phyloP scores from a whole-genome alignment of 1,140 invertebrate species.

The Uloborus diversus region DNA sequence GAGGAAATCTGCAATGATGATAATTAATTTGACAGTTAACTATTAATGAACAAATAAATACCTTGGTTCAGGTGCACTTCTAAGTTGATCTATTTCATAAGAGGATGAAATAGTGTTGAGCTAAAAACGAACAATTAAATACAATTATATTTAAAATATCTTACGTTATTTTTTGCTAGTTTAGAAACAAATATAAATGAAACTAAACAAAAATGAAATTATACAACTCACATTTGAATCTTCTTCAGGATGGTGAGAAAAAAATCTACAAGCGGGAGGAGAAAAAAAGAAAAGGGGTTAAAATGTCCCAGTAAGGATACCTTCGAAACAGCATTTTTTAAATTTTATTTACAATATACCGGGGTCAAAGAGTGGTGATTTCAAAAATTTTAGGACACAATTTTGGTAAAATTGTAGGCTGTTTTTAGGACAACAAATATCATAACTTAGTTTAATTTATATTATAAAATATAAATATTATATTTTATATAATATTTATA shows the following conservation, averaged over 20 bases:
- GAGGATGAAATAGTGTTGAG: neutral
- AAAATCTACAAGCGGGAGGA: neutral
- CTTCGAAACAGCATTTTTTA: too few relatives aligned
- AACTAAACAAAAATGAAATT: neutral
- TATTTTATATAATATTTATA: too few relatives aligned
- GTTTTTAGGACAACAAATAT: too few relatives aligned
- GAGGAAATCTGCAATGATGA: neutral
- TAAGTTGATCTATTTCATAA: neutral
- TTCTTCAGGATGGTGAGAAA: neutral
- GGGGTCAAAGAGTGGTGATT: too few relatives aligned
- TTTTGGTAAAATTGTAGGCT: too few relatives aligned
- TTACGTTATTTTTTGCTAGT: neutral
- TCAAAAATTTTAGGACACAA: too few relatives aligned
- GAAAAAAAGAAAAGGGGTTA: neutral
- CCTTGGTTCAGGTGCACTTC: conserved; percentile 32
- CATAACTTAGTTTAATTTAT: too few relatives aligned
- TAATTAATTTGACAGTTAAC: neutral
- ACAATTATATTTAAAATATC: neutral
- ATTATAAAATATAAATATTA: too few relatives aligned
- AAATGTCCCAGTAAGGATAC: too few relatives aligned
- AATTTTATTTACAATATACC: too few relatives aligned
- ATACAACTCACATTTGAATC: neutral
- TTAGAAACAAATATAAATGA: neutral
- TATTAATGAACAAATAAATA: neutral
- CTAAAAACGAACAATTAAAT: neutral